phyloP scores from a whole-genome alignment of 1,140 invertebrate species.

The Cherax destructor region DNA sequence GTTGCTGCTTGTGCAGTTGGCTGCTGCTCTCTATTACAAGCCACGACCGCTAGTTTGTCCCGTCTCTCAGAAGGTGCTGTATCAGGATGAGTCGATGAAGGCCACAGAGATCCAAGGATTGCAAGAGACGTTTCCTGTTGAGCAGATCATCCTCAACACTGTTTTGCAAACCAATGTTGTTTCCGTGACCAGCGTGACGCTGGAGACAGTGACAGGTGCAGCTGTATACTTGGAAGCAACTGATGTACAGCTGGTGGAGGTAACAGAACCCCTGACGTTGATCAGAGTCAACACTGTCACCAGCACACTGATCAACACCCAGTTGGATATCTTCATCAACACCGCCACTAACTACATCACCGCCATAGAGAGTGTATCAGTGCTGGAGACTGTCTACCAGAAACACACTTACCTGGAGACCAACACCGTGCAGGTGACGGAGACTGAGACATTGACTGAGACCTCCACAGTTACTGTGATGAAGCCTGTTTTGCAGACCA shows the following conservation, averaged over 20 bases:
- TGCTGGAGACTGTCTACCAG: not conserved
- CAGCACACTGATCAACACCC: not conserved
- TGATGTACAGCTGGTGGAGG: constrained; percentile 12
- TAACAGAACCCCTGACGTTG: not conserved
- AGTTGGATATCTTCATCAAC: constrained; percentile 15
- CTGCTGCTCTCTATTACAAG: constrained; percentile 36
- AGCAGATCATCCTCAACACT: constrained; percentile 22
- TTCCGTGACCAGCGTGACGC: constrained; percentile 11
- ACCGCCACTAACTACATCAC: constrained; percentile 48
- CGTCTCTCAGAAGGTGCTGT: constrained; percentile 6
- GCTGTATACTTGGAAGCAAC: not conserved
- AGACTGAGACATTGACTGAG: not conserved
- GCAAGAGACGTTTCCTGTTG: not conserved
- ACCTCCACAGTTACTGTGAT: constrained; percentile 5
- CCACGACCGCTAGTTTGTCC: constrained; percentile 23
- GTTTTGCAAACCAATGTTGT: not conserved
- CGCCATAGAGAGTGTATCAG: constrained; percentile 9
- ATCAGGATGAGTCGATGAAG: not conserved
- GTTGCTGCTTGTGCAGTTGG: constrained; percentile 1
- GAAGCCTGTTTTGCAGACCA: constrained; percentile 10
- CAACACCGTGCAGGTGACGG: not conserved
- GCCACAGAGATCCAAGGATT: constrained; percentile 11
- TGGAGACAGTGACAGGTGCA: not conserved
- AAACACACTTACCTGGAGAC: not conserved
- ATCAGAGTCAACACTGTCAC: constrained; percentile 29